These are phyloP conservation scores for Drosophila kurseongensis DNA, from an alignment of 1,140 invertebrate genomes.

Conservation along the genomic window DNA sequence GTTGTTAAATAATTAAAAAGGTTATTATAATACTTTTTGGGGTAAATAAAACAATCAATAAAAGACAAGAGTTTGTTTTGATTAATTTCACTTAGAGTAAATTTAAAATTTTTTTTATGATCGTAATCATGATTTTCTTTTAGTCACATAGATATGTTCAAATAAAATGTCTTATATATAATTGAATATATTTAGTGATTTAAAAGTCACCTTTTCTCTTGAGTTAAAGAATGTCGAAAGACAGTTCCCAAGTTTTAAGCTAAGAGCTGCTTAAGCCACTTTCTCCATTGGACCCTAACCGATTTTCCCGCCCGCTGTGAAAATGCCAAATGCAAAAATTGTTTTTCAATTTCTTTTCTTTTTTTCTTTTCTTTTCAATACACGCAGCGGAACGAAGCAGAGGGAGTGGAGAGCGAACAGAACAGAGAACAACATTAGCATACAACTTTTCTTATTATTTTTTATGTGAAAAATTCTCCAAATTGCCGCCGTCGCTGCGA, in stretches of 20 bases:
- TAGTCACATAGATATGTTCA: too few relatives aligned
- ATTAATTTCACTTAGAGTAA: too few relatives aligned
- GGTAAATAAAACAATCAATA: too few relatives aligned
- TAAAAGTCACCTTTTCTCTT: not conserved
- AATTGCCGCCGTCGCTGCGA: conserved; percentile 49
- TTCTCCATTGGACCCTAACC: conserved; percentile 22
- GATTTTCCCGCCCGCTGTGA: conserved; percentile 42
- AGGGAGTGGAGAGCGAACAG: conserved; percentile 13
- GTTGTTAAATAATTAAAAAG: too few relatives aligned
- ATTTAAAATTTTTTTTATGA: too few relatives aligned
- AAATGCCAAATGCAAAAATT: conserved; percentile 80
- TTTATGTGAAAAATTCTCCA: conserved; percentile 80
- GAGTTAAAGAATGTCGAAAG: not conserved
- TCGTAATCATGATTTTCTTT: too few relatives aligned
- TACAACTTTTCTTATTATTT: conserved; percentile 84
- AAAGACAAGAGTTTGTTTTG: too few relatives aligned
- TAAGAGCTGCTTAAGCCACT: conserved; percentile 37
- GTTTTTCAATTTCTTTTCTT: conserved; percentile 80
- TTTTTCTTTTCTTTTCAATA: conserved; percentile 59
- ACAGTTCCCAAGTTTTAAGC: conserved; percentile 44
- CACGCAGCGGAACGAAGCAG: conserved; percentile 36
- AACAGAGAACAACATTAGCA: conserved; percentile 70
- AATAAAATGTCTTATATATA: too few relatives aligned
- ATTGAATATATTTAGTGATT: not conserved
- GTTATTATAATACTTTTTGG: too few relatives aligned